A percentile compares a stretch with the other conserved stretches of the same genome.
These are phyloP conservation scores for Phainopepla nitens DNA, from an alignment of 2,113 vertebrate genomes.

Conservation along the genomic window DNA sequence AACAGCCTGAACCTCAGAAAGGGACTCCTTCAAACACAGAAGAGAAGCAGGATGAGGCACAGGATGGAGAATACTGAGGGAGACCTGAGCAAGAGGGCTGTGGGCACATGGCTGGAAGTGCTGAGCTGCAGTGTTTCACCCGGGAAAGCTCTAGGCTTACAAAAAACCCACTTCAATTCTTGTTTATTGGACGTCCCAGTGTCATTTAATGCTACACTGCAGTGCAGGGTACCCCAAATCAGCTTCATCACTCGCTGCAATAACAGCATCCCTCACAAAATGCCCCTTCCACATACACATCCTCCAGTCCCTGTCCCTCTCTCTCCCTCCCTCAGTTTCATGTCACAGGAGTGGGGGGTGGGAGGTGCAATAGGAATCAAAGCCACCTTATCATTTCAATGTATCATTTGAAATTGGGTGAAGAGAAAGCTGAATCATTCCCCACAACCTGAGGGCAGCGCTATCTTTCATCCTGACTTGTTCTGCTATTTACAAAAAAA, in stretches of 20 bases:
- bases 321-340: not conserved
- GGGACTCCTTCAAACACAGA: not conserved
- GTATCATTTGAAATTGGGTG: not conserved
- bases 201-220: not conserved
- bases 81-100: not conserved
- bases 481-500: slow-evolving; percentile 61
- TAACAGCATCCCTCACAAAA: not conserved
- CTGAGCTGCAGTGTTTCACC: not conserved
- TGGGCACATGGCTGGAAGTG: not conserved
- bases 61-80: not conserved
- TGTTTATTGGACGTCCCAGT: not conserved
- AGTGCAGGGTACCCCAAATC: not conserved
- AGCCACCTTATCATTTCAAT: not conserved
- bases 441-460: slow-evolving; percentile 42
- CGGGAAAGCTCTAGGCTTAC: not conserved
- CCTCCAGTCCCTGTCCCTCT: not conserved
- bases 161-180: not conserved
- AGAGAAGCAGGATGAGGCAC: not conserved
- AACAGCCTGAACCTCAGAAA: not conserved
- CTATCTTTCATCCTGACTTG: slow-evolving; percentile 55
- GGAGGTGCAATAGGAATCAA: slow-evolving; percentile 18
- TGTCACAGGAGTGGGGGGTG: not conserved
- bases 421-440: slow-evolving; percentile 47
- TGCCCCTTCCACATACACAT: not conserved
- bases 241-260: not conserved